These are phyloP conservation scores for Philonicus albiceps DNA, from an alignment of 2,888 invertebrate genomes.

Conservation along the genomic window DNA sequence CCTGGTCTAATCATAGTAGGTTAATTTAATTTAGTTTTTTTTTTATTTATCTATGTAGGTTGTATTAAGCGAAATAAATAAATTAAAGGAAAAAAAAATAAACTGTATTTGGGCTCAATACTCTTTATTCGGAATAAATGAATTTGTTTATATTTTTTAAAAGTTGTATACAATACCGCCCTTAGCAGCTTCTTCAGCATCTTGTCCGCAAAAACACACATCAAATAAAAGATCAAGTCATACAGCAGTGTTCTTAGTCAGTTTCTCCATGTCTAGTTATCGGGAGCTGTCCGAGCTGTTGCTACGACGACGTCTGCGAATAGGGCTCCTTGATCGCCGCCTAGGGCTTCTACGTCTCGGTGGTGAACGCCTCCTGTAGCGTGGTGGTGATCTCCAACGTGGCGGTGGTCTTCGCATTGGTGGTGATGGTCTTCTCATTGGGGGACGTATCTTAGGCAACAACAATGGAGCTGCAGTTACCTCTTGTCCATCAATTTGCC, in stretches of 20 bases:
- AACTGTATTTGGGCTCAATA: neutral
- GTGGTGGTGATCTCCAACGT: constrained; percentile 62
- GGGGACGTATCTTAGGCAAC: constrained; percentile 69
- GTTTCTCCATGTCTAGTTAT: neutral
- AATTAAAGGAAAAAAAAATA: neutral
- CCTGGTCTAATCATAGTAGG: no score
- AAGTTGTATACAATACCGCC: neutral
- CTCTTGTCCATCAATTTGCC: constrained; percentile 95
- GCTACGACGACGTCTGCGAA: constrained; percentile 61
- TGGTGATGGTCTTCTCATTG: constrained; percentile 59
- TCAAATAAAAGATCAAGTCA: neutral
- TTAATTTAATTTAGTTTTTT: no score
- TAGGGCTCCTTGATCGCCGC: constrained; percentile 62
- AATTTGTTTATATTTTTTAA: neutral
- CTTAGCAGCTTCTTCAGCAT: neutral
- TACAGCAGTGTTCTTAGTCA: neutral
- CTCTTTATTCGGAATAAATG: neutral
- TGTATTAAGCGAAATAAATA: no score
- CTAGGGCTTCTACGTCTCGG: constrained; percentile 58
- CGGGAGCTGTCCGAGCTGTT: constrained; percentile 62
- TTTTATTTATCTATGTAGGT: no score
- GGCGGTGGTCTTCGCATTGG: constrained; percentile 58
- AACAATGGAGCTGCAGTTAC: constrained; percentile 95
- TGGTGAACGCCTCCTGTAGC: constrained; percentile 59
- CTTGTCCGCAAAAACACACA: neutral